These are phyloP conservation scores for Keiferia lycopersicella DNA, from an alignment of 2,888 invertebrate species.

Conservation along the genomic window DNA sequence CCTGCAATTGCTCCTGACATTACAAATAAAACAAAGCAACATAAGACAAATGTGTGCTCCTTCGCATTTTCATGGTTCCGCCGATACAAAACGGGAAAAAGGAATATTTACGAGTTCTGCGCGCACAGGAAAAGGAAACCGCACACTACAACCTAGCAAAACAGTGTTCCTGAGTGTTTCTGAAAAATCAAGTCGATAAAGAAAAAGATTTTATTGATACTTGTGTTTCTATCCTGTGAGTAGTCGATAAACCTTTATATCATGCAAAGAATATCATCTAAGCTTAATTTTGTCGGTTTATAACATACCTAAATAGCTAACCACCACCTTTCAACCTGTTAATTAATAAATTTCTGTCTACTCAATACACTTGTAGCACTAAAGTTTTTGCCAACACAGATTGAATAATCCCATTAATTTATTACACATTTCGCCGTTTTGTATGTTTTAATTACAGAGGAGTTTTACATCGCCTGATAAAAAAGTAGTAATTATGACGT, in stretches of 20 bases:
- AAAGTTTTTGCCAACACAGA: not conserved
- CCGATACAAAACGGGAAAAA: constrained; percentile 10
- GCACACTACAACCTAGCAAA: constrained; percentile 30
- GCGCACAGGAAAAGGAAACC: constrained; percentile 23
- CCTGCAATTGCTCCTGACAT: constrained; percentile 32
- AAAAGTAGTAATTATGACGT: constrained; percentile 44
- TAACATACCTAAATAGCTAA: no score
- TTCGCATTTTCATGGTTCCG: constrained; percentile 27
- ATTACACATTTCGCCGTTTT: constrained; percentile 19
- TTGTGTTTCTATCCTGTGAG: not conserved
- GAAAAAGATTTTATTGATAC: not conserved
- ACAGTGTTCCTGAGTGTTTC: constrained; percentile 22
- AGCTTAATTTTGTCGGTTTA: no score
- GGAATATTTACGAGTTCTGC: constrained; percentile 25
- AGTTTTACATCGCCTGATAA: constrained; percentile 35
- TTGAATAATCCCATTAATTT: constrained; percentile 10
- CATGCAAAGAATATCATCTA: no score
- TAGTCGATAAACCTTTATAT: not conserved
- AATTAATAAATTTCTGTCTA: not conserved
- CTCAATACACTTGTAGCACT: no score
- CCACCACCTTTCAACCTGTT: no score
- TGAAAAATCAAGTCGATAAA: not conserved
- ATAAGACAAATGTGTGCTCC: constrained; percentile 30
- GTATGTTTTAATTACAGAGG: constrained; percentile 10
- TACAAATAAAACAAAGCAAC: constrained; percentile 35